Percentiles rank a stretch among this genome's conserved stretches.
phyloP scores from a whole-genome alignment of 2,797 vertebrate genomes.

The Oreochromis grahami region DNA sequence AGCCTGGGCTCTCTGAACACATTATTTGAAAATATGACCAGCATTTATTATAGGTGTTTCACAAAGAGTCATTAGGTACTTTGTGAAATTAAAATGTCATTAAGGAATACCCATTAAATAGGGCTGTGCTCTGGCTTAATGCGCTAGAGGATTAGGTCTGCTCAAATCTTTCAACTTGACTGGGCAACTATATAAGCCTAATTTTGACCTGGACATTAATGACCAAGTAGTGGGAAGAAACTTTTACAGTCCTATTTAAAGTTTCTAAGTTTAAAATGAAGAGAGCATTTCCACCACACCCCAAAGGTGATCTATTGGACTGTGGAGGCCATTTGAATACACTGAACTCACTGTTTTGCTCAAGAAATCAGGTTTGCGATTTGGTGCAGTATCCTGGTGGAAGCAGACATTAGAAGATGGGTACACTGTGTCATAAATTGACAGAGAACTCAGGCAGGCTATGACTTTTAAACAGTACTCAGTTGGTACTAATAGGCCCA shows the following conservation, averaged over 20 bases:
- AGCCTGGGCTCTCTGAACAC: background rate
- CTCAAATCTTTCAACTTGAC: background rate
- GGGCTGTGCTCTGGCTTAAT: background rate
- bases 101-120: background rate
- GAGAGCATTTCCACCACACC: background rate
- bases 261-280: background rate
- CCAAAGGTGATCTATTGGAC: background rate
- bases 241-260: accelerated
- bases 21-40: background rate
- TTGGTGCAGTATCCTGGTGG: background rate
- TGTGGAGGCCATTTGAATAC: background rate
- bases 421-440: background rate
- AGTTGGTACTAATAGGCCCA: background rate
- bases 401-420: background rate
- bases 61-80: background rate
- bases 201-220: background rate
- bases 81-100: background rate
- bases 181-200: background rate
- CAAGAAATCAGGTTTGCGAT: background rate
- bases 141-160: background rate
- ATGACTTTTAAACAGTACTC: background rate
- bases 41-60: background rate
- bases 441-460: background rate
- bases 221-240: background rate
- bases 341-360: background rate